Base-by-base conservation (phyloP, 2,113 vertebrate genomes). In the Strix uralensis region DNA sequence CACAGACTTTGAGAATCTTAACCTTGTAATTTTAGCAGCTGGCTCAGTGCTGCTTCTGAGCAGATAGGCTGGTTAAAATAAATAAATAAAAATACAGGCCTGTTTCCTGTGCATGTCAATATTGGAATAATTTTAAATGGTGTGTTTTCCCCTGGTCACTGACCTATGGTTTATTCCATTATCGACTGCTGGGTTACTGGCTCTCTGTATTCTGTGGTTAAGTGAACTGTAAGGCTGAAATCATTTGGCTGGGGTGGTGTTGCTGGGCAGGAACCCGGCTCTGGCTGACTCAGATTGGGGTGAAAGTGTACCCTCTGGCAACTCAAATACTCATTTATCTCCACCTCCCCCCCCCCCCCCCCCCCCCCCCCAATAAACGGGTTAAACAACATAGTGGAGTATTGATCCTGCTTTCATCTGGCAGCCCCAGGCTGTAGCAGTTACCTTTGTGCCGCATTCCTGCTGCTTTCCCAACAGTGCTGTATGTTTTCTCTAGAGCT, bases 151-250 rank as follows among this genome's bases (percentile, higher is more conserved):
- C 79, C 89, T 95, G 96, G 94, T 95, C 93, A 34, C 89, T 97
- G 96, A 97, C 96, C 97, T 96, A 88, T 94, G 73, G 96, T 95
- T 96, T 97, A 94, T 97, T 94, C 95, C 92, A 94, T 96, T 97
- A 96, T 92, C 20, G 59, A 94, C 93, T 94, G 96, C 94, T 88
- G 96, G 87, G 89, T 95, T 97, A 78, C 87, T 95, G 94, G 95
- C 95, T 94, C 91, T 95, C 86, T 90, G 75, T 86, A 10, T 74
- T 78, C 88, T 73, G 90, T 79, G 92, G 89, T 59, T 80, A 92
- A 96, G 94, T 90, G 95, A 95, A 83, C 91, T 81, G 94, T 86
- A 36, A 94, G 89, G 75, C 95, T 94, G 92, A 82, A 91, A 86
- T 94, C 75, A 47, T 81, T 94, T 95, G 92, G 88, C 87, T 88